phyloP scores from a whole-genome alignment of 2,113 vertebrate species.

The Oreochromis spilurus region DNA sequence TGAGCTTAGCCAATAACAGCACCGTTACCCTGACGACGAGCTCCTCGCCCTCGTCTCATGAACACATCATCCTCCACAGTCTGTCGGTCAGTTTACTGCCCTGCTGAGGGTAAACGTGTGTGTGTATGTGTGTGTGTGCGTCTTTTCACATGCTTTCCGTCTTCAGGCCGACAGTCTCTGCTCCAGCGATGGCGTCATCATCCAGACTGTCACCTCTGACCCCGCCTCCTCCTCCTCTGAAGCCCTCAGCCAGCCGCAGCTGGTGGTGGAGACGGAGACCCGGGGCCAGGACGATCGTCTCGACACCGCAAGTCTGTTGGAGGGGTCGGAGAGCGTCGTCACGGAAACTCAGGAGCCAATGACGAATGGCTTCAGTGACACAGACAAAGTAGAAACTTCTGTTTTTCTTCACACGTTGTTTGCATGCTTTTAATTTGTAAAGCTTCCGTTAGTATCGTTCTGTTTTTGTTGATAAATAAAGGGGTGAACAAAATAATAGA shows the following conservation, averaged over 20 bases:
- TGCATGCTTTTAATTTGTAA: conserved; percentile 3
- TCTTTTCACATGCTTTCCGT: not conserved
- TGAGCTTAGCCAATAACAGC: conserved; percentile 82
- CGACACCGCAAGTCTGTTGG: conserved; percentile 74
- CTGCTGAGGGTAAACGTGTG: not conserved
- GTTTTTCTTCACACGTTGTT: not conserved
- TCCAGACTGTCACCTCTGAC: conserved; percentile 88
- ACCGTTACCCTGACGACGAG: conserved; percentile 85
- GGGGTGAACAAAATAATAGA: not conserved
- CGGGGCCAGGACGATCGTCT: conserved; percentile 68
- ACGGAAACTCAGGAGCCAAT: conserved; percentile 47
- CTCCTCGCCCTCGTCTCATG: conserved; percentile 85
- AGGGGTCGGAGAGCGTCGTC: conserved; percentile 59
- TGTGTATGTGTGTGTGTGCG: not conserved
- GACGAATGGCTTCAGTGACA: conserved; percentile 41
- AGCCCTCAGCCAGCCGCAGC: conserved; percentile 79
- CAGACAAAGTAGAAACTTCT: conserved; percentile 44
- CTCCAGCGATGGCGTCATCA: conserved; percentile 89
- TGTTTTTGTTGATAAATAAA: not conserved
- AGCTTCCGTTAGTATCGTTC: not conserved
- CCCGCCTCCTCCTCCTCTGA: conserved; percentile 68
- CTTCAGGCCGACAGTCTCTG: conserved; percentile 87
- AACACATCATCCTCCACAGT: conserved; percentile 96
- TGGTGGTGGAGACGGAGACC: conserved; percentile 78
- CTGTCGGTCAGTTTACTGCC: conserved; percentile 77